A percentile compares a stretch with the other conserved stretches of the same genome.
phyloP scores from a whole-genome alignment of 2,113 vertebrate genomes.

The Neolamprologus brichardi region DNA sequence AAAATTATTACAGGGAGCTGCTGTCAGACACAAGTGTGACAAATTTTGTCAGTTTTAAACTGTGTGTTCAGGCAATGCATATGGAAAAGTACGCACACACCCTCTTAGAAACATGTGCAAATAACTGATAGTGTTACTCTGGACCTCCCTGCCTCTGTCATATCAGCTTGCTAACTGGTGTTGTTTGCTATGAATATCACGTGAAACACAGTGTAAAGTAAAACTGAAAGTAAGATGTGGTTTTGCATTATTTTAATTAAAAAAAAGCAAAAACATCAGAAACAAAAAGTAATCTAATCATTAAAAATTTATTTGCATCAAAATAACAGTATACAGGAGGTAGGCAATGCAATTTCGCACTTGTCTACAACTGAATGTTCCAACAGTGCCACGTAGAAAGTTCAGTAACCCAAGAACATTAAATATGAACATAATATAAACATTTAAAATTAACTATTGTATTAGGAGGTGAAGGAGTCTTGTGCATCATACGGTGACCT shows the following conservation, averaged over 20 bases:
- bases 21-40: neutral
- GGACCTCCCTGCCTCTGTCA: neutral
- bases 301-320: neutral
- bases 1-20: neutral
- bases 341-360: neutral
- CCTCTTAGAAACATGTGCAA: slow-evolving; percentile 24
- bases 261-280: neutral
- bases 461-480: neutral
- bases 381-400: neutral
- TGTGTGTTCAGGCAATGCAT: neutral
- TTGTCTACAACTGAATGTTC: neutral
- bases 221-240: neutral
- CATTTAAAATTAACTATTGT: neutral
- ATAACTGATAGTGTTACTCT: slow-evolving; percentile 47
- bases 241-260: neutral
- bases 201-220: neutral
- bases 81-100: neutral
- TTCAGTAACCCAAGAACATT: neutral
- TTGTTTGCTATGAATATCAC: neutral
- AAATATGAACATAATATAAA: neutral
- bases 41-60: neutral
- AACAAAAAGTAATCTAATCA: fast-evolving
- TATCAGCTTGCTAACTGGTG: neutral
- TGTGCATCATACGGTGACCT: slow-evolving; percentile 3
- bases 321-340: neutral